phyloP scores from a whole-genome alignment of 2,113 vertebrate species.

The Fukomys damarensis region DNA sequence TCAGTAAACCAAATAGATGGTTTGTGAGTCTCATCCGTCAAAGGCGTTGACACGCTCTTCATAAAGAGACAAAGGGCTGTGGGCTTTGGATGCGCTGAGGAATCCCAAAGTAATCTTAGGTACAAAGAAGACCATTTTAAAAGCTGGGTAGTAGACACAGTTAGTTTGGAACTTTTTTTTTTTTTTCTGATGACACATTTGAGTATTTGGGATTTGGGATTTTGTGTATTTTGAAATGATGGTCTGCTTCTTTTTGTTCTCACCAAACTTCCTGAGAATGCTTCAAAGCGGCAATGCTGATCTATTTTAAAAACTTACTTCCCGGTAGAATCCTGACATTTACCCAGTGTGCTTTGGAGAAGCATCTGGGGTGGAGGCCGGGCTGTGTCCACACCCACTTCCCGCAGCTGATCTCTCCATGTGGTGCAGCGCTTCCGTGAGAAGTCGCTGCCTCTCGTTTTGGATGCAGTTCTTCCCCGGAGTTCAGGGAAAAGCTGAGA shows the following conservation, averaged over 20 bases:
- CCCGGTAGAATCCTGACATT: background rate
- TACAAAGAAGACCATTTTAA: conserved; percentile 73
- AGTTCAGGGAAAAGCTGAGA: background rate
- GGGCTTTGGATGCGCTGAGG: conserved; percentile 64
- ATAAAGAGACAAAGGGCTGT: conserved; percentile 82
- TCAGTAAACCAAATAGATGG: conserved; percentile 83
- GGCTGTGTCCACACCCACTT: background rate
- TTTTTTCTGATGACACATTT: background rate
- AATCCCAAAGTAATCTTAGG: conserved; percentile 74
- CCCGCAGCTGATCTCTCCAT: background rate
- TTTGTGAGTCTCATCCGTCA: conserved; percentile 83
- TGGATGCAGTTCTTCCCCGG: background rate
- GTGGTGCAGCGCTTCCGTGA: background rate
- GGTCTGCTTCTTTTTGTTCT: background rate
- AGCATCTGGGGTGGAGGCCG: background rate
- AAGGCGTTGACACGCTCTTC: conserved; percentile 76
- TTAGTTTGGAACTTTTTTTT: background rate
- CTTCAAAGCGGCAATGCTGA: background rate
- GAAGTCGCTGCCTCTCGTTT: background rate
- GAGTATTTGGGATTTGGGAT: background rate
- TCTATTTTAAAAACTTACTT: background rate
- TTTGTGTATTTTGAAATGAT: background rate
- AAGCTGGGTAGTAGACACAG: conserved; percentile 56
- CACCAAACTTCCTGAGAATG: background rate
- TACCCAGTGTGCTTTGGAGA: background rate